phyloP scores from a whole-genome alignment of 2,888 invertebrate genomes.

The Lasius fuliginosus region DNA sequence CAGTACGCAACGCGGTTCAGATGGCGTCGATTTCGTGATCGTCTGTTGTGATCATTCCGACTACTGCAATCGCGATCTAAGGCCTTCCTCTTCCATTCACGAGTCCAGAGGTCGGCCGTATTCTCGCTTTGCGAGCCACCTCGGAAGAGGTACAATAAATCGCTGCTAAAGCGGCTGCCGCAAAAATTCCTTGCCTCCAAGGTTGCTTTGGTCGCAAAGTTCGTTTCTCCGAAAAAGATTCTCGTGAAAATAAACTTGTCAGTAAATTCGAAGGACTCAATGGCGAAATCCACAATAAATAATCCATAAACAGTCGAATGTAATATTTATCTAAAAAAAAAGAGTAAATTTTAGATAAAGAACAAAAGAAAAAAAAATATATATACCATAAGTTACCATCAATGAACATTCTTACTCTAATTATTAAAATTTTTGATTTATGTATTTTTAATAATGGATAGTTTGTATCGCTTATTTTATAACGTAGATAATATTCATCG shows the following conservation, averaged over 20 bases:
- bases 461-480: neutral
- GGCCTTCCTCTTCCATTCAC: conserved; percentile 86
- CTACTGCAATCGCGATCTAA: conserved; percentile 92
- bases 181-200: conserved; percentile 55
- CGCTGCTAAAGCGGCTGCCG: conserved; percentile 30
- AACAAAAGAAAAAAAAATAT: neutral
- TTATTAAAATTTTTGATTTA: neutral
- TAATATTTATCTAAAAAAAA: neutral
- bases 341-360: neutral
- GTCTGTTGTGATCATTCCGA: conserved; percentile 92
- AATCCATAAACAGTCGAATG: neutral
- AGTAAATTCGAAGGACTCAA: conserved; percentile 16
- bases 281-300: neutral
- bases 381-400: neutral
- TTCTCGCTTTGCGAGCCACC: conserved; percentile 80
- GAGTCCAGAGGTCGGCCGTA: conserved; percentile 73
- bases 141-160: conserved; percentile 80
- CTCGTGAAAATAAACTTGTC: neutral
- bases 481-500: conserved; percentile 12
- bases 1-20: conserved; percentile 80
- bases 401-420: neutral
- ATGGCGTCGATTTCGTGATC: conserved; percentile 90
- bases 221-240: conserved; percentile 33
- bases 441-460: conserved; percentile 17
- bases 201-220: conserved; percentile 42